Evolutionary conservation across 1,140 invertebrate genomes (phyloP).

Genomic region (Neelides sp.): DNA sequence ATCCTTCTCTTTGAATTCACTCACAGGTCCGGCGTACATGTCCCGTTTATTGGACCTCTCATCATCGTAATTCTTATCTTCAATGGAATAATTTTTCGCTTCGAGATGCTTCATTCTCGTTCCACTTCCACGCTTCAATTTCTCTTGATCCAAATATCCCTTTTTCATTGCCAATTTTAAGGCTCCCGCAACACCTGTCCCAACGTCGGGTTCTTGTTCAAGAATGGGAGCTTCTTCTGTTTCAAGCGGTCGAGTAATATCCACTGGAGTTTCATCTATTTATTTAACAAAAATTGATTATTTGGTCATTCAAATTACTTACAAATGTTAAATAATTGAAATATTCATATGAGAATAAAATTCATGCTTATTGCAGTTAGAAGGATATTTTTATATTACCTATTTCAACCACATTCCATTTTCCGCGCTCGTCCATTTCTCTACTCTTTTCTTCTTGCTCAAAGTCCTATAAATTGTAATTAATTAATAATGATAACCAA

Average conservation of each 20-base stretch:
- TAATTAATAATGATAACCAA: slow-evolving; percentile 6
- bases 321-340: slow-evolving; percentile 9
- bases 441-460: slow-evolving; percentile 41
- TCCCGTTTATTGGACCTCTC: slow-evolving; percentile 57
- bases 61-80: slow-evolving; percentile 86
- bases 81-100: slow-evolving; percentile 89
- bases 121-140: slow-evolving; percentile 54
- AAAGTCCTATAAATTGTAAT: slow-evolving; percentile 42
- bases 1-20: slow-evolving; percentile 88
- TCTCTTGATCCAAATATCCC: slow-evolving; percentile 81
- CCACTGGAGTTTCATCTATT: slow-evolving; percentile 33
- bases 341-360: slow-evolving; percentile 2
- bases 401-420: slow-evolving; percentile 59
- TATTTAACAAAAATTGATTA: slow-evolving; percentile 15
- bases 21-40: slow-evolving; percentile 68
- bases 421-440: slow-evolving; percentile 41
- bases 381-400: slow-evolving; percentile 34
- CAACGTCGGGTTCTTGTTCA: slow-evolving; percentile 90
- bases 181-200: slow-evolving; percentile 78
- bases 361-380: neutral
- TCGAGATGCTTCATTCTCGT: slow-evolving; percentile 62
- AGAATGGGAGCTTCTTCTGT: slow-evolving; percentile 59
- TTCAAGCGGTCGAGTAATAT: slow-evolving; percentile 27
- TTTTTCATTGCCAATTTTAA: slow-evolving; percentile 85
- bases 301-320: neutral